Base-by-base conservation (phyloP, 2,113 vertebrate species). In the Sebastes fasciatus region DNA sequence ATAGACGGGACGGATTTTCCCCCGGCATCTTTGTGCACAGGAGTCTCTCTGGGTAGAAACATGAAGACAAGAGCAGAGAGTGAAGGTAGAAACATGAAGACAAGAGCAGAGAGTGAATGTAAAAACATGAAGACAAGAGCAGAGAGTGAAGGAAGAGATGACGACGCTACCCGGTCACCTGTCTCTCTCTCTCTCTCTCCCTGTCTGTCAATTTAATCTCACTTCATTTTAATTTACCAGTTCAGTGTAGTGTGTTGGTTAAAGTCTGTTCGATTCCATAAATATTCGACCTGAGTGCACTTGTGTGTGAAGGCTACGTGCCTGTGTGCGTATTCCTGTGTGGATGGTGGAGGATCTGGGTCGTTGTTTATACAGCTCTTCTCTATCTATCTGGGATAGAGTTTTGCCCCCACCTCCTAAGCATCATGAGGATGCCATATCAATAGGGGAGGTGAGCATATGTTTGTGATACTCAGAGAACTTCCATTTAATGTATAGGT, bases 1-100 rank as follows among this genome's bases (percentile, higher is more conserved):
- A 54, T 60, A 14, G 77, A 77, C 70, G 62, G 84, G 74, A 84
- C 58, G 46, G 49, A 54, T 74, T 42, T 55, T 49, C 54, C 71
- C 65, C 70, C 43, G 19, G 65, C 65, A 78, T 73, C 72, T 52
- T 69, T 43, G 57, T 66, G 61, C 74, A 61, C 14, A 57, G 73
- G 78, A 26, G 73, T 79, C 12, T 26, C 26, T 26, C 11, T 75
- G 69, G 65, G 51, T 17, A 73, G 54, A 21, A 42, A 48, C 26
- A 60, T 8, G 5, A 12, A 23, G 3, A 23, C 1, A 23, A 16
- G 26, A 26, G 26, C 26, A 26, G 26, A 26, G 26, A 26, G 26
- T 26, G 26, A 26, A 26, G 26, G 26, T 26, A 26, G 26, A 26
- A 26, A 26, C 26, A 60, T 19, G 11, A 11, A 51, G 5, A 9